phyloP scores from a whole-genome alignment of 30 jellyfish, hydroid and myxozoan genomes.

The Aurelia coerulea region DNA sequence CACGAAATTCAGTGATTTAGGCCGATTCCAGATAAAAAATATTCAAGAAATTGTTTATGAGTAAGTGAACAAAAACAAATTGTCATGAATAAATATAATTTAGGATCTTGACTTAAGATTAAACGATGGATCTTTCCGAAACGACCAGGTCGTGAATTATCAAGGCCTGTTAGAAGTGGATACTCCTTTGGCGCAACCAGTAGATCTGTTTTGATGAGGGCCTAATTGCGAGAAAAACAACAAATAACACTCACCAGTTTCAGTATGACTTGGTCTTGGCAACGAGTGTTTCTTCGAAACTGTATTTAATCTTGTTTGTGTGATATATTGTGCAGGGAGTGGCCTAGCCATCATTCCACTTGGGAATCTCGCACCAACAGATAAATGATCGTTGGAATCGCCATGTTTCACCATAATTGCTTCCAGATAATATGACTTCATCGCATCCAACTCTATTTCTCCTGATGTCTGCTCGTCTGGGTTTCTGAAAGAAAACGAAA shows the following conservation, averaged over 20 bases:
- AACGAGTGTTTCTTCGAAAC: conserved; percentile 40
- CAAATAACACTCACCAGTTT: not conserved
- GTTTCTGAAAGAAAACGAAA: conserved; percentile 28
- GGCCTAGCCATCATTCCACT: conserved; percentile 88
- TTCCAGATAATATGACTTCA: conserved; percentile 85
- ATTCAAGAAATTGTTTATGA: too few relatives aligned
- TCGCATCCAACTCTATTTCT: conserved; percentile 75
- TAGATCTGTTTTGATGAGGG: too few relatives aligned
- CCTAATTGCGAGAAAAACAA: not conserved
- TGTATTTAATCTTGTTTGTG: conserved; percentile 58
- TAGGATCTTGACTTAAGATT: too few relatives aligned
- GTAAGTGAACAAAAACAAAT: too few relatives aligned
- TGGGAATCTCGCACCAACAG: conserved; percentile 96
- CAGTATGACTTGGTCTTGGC: conserved; percentile 7
- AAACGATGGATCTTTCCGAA: too few relatives aligned
- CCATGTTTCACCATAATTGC: conserved; percentile 92
- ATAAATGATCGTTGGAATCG: conserved; percentile 82
- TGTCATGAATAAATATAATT: too few relatives aligned
- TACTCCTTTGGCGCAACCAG: too few relatives aligned
- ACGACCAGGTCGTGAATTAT: too few relatives aligned
- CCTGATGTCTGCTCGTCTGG: conserved; percentile 98
- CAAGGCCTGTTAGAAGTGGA: too few relatives aligned
- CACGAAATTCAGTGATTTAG: too few relatives aligned
- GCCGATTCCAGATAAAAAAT: too few relatives aligned
- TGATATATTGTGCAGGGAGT: conserved; percentile 66